These are phyloP conservation scores for Donacobius atricapilla DNA, from an alignment of 2,113 vertebrate genomes.

Conservation along the genomic window DNA sequence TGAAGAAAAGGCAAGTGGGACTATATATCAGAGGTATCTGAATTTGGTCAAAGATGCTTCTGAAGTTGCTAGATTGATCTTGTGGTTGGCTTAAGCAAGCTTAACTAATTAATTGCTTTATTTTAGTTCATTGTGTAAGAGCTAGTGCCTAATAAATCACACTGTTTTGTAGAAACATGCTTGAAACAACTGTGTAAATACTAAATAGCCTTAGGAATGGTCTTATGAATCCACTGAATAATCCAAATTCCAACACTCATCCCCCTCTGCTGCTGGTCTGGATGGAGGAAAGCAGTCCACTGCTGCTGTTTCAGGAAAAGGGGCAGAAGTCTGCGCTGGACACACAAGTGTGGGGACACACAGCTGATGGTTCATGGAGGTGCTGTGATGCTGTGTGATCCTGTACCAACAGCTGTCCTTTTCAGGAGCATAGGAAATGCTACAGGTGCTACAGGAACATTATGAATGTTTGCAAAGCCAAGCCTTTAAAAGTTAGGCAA, in stretches of 20 bases:
- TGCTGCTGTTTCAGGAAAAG: neutral
- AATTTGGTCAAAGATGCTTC: neutral
- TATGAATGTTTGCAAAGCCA: neutral
- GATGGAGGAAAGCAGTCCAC: neutral
- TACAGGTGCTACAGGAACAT: neutral
- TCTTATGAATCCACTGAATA: constrained; percentile 10
- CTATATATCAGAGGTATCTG: neutral
- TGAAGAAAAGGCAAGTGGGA: constrained; percentile 12
- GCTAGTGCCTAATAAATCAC: constrained; percentile 36
- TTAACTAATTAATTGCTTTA: constrained; percentile 45
- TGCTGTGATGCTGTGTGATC: neutral
- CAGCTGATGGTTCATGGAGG: neutral
- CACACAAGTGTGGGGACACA: neutral
- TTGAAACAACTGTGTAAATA: constrained; percentile 53
- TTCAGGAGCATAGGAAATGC: neutral
- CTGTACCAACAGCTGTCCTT: neutral
- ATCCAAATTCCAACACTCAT: constrained; percentile 17
- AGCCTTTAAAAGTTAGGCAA: neutral
- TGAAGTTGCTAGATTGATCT: constrained; percentile 11
- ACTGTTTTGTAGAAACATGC: neutral
- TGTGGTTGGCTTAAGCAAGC: constrained; percentile 31
- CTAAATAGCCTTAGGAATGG: constrained; percentile 33
- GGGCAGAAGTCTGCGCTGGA: neutral
- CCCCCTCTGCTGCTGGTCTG: neutral
- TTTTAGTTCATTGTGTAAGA: constrained; percentile 40